These are phyloP conservation scores for Suricata suricatta DNA, from an alignment of 2,113 vertebrate genomes.

Conservation along the genomic window DNA sequence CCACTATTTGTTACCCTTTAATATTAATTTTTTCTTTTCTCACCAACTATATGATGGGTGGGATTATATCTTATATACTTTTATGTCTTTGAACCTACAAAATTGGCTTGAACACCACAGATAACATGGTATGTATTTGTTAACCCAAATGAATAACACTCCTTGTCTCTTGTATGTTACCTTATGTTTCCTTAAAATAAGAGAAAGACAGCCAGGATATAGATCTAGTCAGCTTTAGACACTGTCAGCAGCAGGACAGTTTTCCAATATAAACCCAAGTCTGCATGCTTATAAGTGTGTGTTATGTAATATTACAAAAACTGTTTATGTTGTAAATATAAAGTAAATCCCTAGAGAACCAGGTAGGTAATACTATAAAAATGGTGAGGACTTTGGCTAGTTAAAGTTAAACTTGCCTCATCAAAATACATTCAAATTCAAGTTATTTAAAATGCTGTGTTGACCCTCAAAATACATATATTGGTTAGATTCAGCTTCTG, in stretches of 20 bases:
- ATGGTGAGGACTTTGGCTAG: neutral
- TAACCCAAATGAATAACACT: neutral
- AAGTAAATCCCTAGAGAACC: neutral
- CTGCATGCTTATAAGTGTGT: neutral
- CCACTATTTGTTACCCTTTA: neutral
- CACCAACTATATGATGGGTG: neutral
- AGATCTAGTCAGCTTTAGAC: neutral
- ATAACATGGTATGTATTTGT: neutral
- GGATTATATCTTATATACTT: neutral
- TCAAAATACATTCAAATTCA: neutral
- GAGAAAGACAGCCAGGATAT: neutral
- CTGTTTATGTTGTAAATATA: neutral
- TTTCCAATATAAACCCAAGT: neutral
- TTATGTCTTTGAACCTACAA: neutral
- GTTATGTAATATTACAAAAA: neutral
- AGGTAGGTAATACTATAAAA: neutral
- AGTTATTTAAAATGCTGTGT: neutral
- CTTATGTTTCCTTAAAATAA: neutral
- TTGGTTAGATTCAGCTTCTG: neutral
- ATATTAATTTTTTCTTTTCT: neutral
- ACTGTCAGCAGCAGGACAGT: neutral
- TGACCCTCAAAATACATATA: neutral
- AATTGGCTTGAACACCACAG: neutral
- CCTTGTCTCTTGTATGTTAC: neutral
- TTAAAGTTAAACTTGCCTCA: neutral